Percentiles rank a stretch among this genome's conserved stretches.
Conservation (phyloP, 2,113 vertebrate species). For the Carettochelys insculpta region DNA sequence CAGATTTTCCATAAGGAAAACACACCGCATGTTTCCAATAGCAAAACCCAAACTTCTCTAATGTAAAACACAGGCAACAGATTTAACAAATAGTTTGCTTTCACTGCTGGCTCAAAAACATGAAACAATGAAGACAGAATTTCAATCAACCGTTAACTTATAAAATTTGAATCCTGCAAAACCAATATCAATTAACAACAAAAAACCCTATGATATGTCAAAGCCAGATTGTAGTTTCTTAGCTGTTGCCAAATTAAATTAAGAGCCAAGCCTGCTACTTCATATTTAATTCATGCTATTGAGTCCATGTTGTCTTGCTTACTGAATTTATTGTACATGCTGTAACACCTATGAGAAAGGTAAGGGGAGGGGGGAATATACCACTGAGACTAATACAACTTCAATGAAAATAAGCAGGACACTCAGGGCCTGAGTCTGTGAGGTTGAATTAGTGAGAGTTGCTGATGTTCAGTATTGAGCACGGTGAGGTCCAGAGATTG, state of each 20-base stretch:
- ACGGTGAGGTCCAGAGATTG: background rate
- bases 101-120: background rate
- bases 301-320: background rate
- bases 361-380: background rate
- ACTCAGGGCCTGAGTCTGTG: rapidly evolving
- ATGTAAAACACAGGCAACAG: conserved; percentile 36
- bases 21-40: conserved; percentile 23
- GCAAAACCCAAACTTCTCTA: conserved; percentile 37
- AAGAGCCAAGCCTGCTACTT: background rate
- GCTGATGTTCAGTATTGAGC: background rate
- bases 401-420: background rate
- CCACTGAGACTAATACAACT: background rate
- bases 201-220: background rate
- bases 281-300: background rate
- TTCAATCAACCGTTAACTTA: background rate
- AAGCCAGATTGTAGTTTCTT: background rate
- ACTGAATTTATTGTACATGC: background rate
- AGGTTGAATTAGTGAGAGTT: background rate
- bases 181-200: background rate
- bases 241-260: background rate
- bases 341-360: rapidly evolving
- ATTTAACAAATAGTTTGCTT: conserved; percentile 30
- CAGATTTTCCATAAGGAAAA: conserved; percentile 31
- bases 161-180: background rate
- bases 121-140: background rate